These are phyloP conservation scores for Tetheella fluctuosa DNA, from an alignment of 2,888 invertebrate species.

Conservation along the genomic window DNA sequence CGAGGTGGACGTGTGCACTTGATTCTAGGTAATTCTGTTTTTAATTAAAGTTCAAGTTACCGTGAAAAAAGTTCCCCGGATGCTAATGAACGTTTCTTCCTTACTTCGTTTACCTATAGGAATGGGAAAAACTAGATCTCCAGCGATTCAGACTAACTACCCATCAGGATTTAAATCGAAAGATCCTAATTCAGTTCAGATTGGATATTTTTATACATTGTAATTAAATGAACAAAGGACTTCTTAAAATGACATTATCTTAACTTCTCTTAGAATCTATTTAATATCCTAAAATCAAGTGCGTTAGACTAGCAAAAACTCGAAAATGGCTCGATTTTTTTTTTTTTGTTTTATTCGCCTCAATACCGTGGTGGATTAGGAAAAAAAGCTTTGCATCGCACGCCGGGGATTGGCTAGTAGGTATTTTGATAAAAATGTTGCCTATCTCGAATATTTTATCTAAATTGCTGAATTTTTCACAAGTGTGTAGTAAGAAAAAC, in stretches of 20 bases:
- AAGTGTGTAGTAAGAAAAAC: neutral
- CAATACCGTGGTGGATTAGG: no score
- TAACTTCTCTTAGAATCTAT: neutral
- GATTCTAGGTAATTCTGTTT: slow-evolving; percentile 63
- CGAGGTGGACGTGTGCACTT: slow-evolving; percentile 32
- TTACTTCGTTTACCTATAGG: slow-evolving; percentile 27
- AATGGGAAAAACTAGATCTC: slow-evolving; percentile 25
- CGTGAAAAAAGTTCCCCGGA: slow-evolving; percentile 70
- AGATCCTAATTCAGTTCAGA: slow-evolving; percentile 16
- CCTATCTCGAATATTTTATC: neutral
- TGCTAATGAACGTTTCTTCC: slow-evolving; percentile 62
- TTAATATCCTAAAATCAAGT: no score
- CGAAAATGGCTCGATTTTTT: no score
- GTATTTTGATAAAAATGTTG: neutral
- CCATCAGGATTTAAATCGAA: slow-evolving; percentile 36
- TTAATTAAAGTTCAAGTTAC: slow-evolving; percentile 79
- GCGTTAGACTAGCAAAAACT: no score
- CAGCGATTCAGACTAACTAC: slow-evolving; percentile 28
- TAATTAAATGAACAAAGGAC: neutral
- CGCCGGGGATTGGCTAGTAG: no score
- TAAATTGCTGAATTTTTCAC: neutral
- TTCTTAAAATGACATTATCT: neutral
- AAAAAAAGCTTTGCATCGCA: no score
- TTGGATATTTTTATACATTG: neutral
- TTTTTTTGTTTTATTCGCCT: no score